Base-by-base conservation (phyloP, 2,888 invertebrate genomes). In the Pterobdella sp. region DNA sequence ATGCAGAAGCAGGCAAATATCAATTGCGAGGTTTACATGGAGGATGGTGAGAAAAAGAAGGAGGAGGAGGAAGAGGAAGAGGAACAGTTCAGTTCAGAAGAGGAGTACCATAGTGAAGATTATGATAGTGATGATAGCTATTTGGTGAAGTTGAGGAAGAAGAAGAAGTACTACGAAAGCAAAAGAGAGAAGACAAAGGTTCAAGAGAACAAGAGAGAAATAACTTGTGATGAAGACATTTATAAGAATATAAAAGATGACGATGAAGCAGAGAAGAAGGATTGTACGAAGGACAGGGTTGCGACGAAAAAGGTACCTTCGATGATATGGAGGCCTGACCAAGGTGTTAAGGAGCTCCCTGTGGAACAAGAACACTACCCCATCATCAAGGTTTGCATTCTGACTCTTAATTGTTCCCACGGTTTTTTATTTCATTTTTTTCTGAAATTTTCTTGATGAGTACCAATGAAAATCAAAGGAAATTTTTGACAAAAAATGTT, bases 1-100 rank as follows among this genome's bases (percentile, higher is more conserved):
- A 79, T 84, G 49, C 84, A 84, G 78, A 79, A 80, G 69, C 81
- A 81, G 35, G 83, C 83, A 10, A 80, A 79, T 74, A 81, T 84
- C 22, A 79, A 79, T 64, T 79, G 78, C 14, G 79, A 73, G 35
- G 72, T 76, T 18, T 65, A 65, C 65, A 35, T 63, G 32, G 72
- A 74, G 22, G 37, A 70, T 32, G 70, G 29, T 1, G 73, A 69
- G 22, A 73, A 65, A 1, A 79, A 80, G 2, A 70, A 77, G 18
- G 76, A 76, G 36, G 72, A 73, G 14, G 52, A 49, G 22, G 64
- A 76, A 29, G 75, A 73, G 75, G 75, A 49, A 36, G 69, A 69
- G 7, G 60, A 56, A 26, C n/a, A n/a, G n/a, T n/a, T n/a, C n/a
- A n/a, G n/a, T n/a, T n/a, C n/a, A n/a, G n/a, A n/a, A n/a, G 56